Evolutionary conservation across 1,140 invertebrate species (phyloP).

Genomic region (Conus ventricosus): DNA sequence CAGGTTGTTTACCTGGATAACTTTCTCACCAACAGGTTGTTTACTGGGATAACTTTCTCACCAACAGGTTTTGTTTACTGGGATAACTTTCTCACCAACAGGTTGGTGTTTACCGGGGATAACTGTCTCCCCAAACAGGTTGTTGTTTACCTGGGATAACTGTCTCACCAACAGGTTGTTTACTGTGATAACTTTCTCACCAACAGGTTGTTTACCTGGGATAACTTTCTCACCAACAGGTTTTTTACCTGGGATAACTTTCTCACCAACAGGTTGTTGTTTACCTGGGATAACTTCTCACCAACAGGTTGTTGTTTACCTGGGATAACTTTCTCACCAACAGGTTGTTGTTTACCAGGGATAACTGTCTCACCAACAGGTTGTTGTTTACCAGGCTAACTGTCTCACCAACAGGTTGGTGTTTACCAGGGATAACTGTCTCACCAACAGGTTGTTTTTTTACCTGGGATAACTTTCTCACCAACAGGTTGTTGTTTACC

Average conservation of each 20-base stretch:
- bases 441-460: constrained; percentile 20
- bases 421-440: constrained; percentile 51
- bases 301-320: constrained; percentile 22
- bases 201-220: constrained; percentile 30
- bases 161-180: constrained; percentile 37
- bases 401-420: constrained; percentile 2
- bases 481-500: not conserved
- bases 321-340: no score
- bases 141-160: constrained; percentile 46
- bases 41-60: no score
- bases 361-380: constrained; percentile 49
- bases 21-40: constrained; percentile 43
- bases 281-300: constrained; percentile 49
- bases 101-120: constrained; percentile 5
- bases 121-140: constrained; percentile 17
- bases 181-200: not conserved
- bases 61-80: constrained; percentile 1
- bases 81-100: constrained; percentile 52
- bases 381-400: no score
- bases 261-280: constrained; percentile 11
- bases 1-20: constrained; percentile 40
- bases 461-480: no score
- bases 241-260: no score
- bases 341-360: constrained; percentile 23
- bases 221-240: constrained; percentile 49